phyloP scores from a whole-genome alignment of 1,140 invertebrate genomes.

The Zaprionus kolodkinae region DNA sequence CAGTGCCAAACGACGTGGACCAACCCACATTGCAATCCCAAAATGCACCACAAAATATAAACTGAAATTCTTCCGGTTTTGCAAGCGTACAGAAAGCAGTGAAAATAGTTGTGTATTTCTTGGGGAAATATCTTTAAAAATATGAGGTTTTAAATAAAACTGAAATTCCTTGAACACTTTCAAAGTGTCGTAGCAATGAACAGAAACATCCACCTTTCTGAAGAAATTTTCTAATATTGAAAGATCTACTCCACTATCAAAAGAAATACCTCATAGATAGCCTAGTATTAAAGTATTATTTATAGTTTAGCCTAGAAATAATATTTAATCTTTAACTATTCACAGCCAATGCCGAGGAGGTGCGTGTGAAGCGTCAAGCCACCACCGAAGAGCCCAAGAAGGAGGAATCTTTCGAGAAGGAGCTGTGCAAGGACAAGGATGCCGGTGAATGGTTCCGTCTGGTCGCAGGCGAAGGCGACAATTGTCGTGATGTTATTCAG shows the following conservation, averaged over 20 bases:
- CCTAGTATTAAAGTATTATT: neutral
- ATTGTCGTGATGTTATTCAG: conserved; percentile 97
- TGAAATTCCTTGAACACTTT: neutral
- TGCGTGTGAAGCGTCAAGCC: conserved; percentile 86
- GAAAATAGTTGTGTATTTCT: neutral
- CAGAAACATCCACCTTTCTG: too few species aligned
- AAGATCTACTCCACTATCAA: too few species aligned
- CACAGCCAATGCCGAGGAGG: conserved; percentile 84
- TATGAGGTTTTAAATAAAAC: neutral
- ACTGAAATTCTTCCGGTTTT: conserved; percentile 72
- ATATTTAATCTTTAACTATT: neutral
- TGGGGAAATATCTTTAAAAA: neutral
- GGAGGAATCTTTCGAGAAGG: conserved; percentile 93
- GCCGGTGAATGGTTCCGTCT: conserved; percentile 98
- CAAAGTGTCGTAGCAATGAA: neutral
- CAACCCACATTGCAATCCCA: conserved; percentile 69
- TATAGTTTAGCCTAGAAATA: neutral
- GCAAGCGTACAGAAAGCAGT: conserved; percentile 3
- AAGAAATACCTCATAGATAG: neutral
- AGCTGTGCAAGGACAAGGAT: conserved; percentile 96
- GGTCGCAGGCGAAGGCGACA: conserved; percentile 94
- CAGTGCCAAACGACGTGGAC: conserved; percentile 48
- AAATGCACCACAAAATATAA: conserved; percentile 32
- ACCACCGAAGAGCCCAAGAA: conserved; percentile 88
- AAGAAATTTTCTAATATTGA: too few species aligned